Evolutionary conservation across 35 echinoderm and acorn worm genomes (phyloP).

Genomic region (Apostichopus californicus): DNA sequence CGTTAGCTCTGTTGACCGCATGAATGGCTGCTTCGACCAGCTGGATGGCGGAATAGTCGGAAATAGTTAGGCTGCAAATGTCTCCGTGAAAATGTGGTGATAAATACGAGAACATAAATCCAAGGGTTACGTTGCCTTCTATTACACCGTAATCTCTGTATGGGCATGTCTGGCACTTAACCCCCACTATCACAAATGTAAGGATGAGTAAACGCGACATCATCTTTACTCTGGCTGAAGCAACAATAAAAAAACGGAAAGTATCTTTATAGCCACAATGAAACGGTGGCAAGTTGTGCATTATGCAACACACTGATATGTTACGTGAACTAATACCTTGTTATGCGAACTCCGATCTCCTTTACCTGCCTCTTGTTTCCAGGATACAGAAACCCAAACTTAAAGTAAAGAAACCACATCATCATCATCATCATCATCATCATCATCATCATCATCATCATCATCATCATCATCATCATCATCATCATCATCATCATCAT

Average conservation of each 20-base stretch:
- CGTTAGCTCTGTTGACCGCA: not conserved
- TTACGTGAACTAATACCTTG: too few species aligned
- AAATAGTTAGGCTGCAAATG: not conserved
- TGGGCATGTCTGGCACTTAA: constrained; percentile 16
- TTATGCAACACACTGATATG: too few species aligned
- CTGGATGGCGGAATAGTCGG: constrained; percentile 39
- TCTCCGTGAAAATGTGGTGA: constrained; percentile 1
- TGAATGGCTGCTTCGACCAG: constrained; percentile 61
- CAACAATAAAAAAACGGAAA: not conserved
- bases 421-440: too few species aligned
- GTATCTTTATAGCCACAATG: too few species aligned
- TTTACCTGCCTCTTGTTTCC: too few species aligned
- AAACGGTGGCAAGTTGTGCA: too few species aligned
- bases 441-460: too few species aligned
- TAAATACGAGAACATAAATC: constrained; percentile 56
- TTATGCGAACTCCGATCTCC: too few species aligned
- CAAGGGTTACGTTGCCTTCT: constrained; percentile 35
- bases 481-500: too few species aligned
- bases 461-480: too few species aligned
- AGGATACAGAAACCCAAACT: too few species aligned
- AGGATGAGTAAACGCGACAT: not conserved
- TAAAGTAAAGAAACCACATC: too few species aligned
- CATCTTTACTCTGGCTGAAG: not conserved
- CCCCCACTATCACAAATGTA: not conserved
- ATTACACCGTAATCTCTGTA: constrained; percentile 18